Evolutionary conservation across 1,140 invertebrate genomes (phyloP), one percentile per base, ranked within the genome.

Genomic region (Zaprionus ornatus): DNA sequence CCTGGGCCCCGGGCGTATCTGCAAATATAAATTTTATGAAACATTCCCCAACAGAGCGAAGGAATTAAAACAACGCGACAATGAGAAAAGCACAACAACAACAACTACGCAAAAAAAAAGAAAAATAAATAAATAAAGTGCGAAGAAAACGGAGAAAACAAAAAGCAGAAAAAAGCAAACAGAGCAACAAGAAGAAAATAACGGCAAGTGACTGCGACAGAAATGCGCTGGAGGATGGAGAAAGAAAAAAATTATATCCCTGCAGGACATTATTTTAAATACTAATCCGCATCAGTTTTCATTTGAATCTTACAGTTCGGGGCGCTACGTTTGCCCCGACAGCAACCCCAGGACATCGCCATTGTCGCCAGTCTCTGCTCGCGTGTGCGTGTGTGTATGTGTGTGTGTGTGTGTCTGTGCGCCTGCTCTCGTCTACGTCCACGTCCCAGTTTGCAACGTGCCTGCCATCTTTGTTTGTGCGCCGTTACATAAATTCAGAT

Each of bases 181-280:
- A 63, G 40, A 42, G 40, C 37, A 45, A 64, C 29, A 59, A 21
- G 32, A 60, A 40, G 15, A 74, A 54, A 57, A 59, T 55, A 62
- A 74, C 66, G 48, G 78, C 74, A 85, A 76, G 32, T 68, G 78
- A 62, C 37, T 75, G 69, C 59, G 74, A 74, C 73, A 55, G 52
- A 76, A 81, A 70, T 59, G 70, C 56, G 57, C 52, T 57, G 7
- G 54, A 69, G 67, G 61, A 57, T 63, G 45, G 63, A 70, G 57
- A 42, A 59, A 65, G 13, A 55, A 75, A 67, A 77, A 91, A 90
- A 81, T 91, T 91, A 91, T 91, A 91, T 91, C 90, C 86, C 90
- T 91, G 90, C 90, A 91, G 90, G 90, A 91, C 90, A 91, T 91
- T 91, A 91, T 91, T 91, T 91, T 91, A 91, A 91, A 91, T 90